Evolutionary conservation across 1,140 invertebrate species (phyloP).

Genomic region (Temnothorax longispinosus): DNA sequence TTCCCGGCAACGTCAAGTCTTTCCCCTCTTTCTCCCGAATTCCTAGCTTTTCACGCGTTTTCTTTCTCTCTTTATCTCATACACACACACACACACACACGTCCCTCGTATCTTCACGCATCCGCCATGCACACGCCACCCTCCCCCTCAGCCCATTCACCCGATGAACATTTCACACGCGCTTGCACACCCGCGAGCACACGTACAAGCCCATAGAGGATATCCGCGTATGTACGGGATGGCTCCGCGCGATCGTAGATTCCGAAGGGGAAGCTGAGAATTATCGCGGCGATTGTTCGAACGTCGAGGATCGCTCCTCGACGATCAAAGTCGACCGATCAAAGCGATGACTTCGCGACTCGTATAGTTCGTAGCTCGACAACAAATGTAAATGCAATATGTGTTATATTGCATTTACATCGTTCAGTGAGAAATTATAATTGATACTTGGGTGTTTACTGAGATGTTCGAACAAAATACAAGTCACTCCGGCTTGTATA

Average conservation of each 20-base stretch:
- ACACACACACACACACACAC: constrained; percentile 8
- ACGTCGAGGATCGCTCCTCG: background rate
- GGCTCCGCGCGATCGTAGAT: constrained; percentile 33
- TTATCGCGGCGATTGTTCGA: background rate
- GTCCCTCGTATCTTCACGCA: background rate
- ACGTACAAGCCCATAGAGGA: constrained; percentile 28
- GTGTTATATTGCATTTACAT: no score
- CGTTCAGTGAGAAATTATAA: no score
- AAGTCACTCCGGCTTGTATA: background rate
- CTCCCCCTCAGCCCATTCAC: constrained; percentile 35
- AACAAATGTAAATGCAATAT: background rate
- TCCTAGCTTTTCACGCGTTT: constrained; percentile 26
- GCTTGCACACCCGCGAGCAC: background rate
- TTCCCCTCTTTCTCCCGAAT: constrained; percentile 36
- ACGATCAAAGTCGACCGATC: background rate
- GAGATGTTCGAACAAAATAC: background rate
- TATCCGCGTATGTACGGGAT: background rate
- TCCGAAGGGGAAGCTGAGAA: background rate
- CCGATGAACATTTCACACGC: constrained; percentile 24
- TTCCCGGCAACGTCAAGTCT: background rate
- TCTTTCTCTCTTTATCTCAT: constrained; percentile 39
- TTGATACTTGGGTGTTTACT: no score
- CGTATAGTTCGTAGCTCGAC: background rate
- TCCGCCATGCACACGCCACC: constrained; percentile 16
- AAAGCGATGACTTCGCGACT: background rate